Conservation (phyloP, 2,113 vertebrate genomes). For the Zosterops pallidus region DNA sequence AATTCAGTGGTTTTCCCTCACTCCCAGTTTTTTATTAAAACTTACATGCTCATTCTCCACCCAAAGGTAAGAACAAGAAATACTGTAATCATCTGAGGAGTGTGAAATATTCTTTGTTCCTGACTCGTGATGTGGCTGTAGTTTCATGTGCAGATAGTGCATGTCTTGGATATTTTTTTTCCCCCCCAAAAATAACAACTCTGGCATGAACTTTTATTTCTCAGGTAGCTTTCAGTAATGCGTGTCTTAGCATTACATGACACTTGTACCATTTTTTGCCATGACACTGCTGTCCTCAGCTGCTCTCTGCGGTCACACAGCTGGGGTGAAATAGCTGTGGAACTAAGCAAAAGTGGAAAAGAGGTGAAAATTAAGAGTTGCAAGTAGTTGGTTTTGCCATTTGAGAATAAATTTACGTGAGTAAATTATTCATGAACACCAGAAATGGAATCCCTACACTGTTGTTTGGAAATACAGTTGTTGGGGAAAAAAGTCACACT, state of each 20-base stretch:
- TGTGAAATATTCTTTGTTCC: background rate
- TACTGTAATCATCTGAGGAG: background rate
- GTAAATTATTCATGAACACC: background rate
- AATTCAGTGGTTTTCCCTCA: background rate
- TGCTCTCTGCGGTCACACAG: background rate
- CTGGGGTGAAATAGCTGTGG: background rate
- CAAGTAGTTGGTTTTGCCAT: background rate
- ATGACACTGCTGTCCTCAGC: background rate
- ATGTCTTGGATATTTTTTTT: background rate
- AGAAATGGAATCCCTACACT: background rate
- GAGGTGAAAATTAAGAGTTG: background rate
- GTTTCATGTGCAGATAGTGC: background rate
- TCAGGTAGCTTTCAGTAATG: background rate
- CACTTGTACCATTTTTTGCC: background rate
- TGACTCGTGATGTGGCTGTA: background rate
- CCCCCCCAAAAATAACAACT: background rate
- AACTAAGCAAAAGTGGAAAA: background rate
- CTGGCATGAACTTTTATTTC: background rate
- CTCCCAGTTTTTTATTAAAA: background rate
- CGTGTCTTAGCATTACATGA: background rate
- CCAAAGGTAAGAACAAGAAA: background rate
- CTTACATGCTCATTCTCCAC: background rate
- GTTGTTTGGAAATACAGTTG: background rate
- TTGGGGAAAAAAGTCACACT: rapidly evolving
- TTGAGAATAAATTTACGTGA: background rate